Base-by-base conservation (phyloP, 2,797 vertebrate genomes). In the Aselliscus stoliczkanus region DNA sequence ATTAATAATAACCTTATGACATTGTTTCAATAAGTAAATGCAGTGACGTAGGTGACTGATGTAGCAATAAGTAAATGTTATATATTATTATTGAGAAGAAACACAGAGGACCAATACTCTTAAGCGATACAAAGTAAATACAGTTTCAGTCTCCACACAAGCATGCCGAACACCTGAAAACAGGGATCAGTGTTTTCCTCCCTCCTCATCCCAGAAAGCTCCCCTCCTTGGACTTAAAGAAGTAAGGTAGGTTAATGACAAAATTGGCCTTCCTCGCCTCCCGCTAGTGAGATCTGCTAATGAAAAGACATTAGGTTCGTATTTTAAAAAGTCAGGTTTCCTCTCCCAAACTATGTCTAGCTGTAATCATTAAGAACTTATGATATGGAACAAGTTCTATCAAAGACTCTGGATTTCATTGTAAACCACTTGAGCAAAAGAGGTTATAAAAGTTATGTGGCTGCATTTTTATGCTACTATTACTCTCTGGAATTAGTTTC, bases 401-500 rank as follows among this genome's bases (percentile, higher is more conserved):
- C 95, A 93, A 67, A 79, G 80, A 87, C 70, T 95, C 77, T 80
- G 94, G 79, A 95, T 96, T 97, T 97, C 95, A 97, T 96, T 94
- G 94, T 95, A 94, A 97, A 95, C 94, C 84, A 73, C 89, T 97
- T 88, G 69, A 96, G 90, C 95, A 97, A 97, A 96, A 5, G 23
- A 44, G 92, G 81, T 86, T 96, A 89, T 91, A 90, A 97, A 97
- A 94, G 94, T 93, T 92, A 84, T 50, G 83, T 64, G 56, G 85
- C 21, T 47, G 58, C 92, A 65, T 95, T 94, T 97, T 97, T 90
- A 90, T 77, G 65, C 75, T 67, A 58, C 93, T 85, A 85, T 96
- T 95, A 91, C 79, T 97, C 93, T 96, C 92, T 94, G 79, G 91
- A 97, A 97, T 97, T 96, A 96, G 95, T 96, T 97, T 95, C 91